phyloP scores from a whole-genome alignment of 2,113 vertebrate genomes.

The Hyaena hyaena region DNA sequence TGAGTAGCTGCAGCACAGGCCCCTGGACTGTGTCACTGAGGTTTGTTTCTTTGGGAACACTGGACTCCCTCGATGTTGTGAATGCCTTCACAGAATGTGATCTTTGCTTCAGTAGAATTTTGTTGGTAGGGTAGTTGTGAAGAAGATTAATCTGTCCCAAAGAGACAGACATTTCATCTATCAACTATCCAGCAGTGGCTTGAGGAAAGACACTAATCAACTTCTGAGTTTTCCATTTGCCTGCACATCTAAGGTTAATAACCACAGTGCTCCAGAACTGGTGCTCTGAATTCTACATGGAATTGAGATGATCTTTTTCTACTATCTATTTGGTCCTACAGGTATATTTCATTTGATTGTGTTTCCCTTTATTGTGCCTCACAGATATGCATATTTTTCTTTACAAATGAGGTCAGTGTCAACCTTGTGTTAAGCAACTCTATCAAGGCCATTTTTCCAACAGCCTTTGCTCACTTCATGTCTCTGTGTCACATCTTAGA shows the following conservation, averaged over 20 bases:
- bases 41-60: neutral
- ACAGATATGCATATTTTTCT: neutral
- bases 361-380: neutral
- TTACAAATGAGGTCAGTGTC: neutral
- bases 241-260: neutral
- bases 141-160: neutral
- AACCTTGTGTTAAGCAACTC: neutral
- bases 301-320: neutral
- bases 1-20: neutral
- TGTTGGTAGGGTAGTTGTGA: neutral
- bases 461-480: neutral
- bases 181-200: neutral
- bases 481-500: neutral
- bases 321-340: neutral
- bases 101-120: neutral
- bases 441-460: neutral
- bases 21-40: neutral
- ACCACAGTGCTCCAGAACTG: neutral
- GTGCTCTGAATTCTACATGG: neutral
- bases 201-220: neutral
- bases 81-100: neutral
- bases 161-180: neutral
- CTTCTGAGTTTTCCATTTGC: neutral
- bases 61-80: too few relatives aligned
- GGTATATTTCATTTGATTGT: neutral